Evolutionary conservation across 2,797 vertebrate species (phyloP).

Genomic region (Sebastes dallii): DNA sequence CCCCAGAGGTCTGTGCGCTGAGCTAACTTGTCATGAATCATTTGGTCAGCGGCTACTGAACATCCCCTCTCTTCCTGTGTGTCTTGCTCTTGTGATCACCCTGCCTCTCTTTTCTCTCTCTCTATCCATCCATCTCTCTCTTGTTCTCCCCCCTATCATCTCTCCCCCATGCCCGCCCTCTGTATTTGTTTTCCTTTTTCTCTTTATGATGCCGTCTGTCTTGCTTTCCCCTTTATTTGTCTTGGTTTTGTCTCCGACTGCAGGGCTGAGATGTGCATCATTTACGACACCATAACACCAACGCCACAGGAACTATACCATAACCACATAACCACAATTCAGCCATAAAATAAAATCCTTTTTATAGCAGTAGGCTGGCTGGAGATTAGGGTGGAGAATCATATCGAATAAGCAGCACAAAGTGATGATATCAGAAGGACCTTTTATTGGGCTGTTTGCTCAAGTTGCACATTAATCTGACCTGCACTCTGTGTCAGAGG

Average conservation of each 20-base stretch:
- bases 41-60: conserved; percentile 50
- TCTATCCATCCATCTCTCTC: neutral
- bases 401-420: neutral
- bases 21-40: conserved; percentile 69
- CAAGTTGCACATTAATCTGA: conserved; percentile 7
- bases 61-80: conserved; percentile 19
- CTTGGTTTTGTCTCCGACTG: neutral
- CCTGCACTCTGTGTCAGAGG: conserved; percentile 1
- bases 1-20: conserved; percentile 51
- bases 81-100: neutral
- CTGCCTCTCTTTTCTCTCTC: neutral
- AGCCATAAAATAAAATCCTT: conserved; percentile 20
- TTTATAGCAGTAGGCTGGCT: neutral
- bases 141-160: neutral
- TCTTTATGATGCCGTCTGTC: neutral
- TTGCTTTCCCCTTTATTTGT: neutral
- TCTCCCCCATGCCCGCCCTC: neutral
- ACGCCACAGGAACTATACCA: neutral
- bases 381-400: neutral
- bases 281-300: conserved; percentile 28
- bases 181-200: neutral
- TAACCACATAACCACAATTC: conserved; percentile 8
- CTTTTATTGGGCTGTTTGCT: conserved; percentile 10
- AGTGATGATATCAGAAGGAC: neutral
- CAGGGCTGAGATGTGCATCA: neutral